A percentile compares a stretch with the other conserved stretches of the same genome.
phyloP scores from a whole-genome alignment of 2,113 vertebrate genomes.

The Calyptommatus sinebrachiatus region DNA sequence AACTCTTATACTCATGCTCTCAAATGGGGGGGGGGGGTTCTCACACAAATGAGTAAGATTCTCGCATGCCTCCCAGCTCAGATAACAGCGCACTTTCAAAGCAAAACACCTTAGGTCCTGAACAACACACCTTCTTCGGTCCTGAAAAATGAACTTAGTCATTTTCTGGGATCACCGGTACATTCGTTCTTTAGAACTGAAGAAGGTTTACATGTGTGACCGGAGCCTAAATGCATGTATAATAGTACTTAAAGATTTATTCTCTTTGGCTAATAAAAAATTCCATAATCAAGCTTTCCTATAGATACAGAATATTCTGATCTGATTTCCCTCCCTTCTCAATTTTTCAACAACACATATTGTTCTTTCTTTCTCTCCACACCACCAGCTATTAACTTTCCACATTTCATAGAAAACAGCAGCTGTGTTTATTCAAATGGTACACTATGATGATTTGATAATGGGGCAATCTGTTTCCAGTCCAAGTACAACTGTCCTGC shows the following conservation, averaged over 20 bases:
- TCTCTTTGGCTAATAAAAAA: slow-evolving; percentile 46
- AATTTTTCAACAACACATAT: slow-evolving; percentile 67
- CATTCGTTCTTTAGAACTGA: no score
- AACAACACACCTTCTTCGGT: no score
- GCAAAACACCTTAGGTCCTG: no score
- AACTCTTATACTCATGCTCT: no score
- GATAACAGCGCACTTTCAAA: no score
- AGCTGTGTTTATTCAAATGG: slow-evolving; percentile 80
- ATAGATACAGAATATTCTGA: slow-evolving; percentile 53
- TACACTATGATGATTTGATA: slow-evolving; percentile 73
- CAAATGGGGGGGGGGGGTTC: no score
- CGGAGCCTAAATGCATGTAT: not conserved
- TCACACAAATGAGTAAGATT: no score
- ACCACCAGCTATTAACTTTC: slow-evolving; percentile 65
- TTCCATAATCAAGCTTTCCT: slow-evolving; percentile 48
- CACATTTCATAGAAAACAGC: slow-evolving; percentile 80
- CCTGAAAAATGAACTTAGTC: no score
- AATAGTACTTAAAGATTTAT: not conserved
- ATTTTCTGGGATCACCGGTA: no score
- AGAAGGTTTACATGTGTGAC: not conserved
- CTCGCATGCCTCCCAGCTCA: no score
- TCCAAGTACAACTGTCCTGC: slow-evolving; percentile 68
- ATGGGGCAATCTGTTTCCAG: slow-evolving; percentile 76
- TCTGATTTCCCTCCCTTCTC: slow-evolving; percentile 46
- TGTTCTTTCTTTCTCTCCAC: slow-evolving; percentile 65